Evolutionary conservation across 2,797 vertebrate species (phyloP).

Genomic region (Pipistrellus nathusii): DNA sequence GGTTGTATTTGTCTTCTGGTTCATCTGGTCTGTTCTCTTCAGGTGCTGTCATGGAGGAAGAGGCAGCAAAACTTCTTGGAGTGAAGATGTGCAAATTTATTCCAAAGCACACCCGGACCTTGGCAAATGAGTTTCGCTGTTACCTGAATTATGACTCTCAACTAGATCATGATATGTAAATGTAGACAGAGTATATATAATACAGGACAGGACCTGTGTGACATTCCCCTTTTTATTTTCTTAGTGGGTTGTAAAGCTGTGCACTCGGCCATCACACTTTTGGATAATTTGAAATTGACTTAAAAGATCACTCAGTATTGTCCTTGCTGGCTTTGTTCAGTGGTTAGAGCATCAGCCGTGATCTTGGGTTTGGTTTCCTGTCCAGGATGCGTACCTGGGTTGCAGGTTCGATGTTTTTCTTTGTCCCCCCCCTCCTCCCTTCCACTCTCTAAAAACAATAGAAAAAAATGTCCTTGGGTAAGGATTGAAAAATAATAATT

Average conservation of each 20-base stretch:
- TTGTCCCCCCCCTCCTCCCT: too few relatives aligned
- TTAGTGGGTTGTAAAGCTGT: background rate
- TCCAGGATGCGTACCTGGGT: background rate
- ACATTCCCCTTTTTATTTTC: background rate
- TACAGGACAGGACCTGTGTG: background rate
- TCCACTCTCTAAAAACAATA: too few relatives aligned
- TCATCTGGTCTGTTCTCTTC: constrained; percentile 59
- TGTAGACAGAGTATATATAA: background rate
- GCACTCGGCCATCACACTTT: background rate
- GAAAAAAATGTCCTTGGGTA: too few relatives aligned
- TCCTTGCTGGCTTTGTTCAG: background rate
- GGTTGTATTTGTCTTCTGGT: rapidly evolving
- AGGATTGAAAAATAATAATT: too few relatives aligned
- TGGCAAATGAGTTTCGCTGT: constrained; percentile 97
- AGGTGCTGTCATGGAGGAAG: constrained; percentile 94
- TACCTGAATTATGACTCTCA: constrained; percentile 94
- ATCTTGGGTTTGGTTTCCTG: background rate
- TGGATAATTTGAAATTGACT: background rate
- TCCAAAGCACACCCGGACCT: constrained; percentile 92
- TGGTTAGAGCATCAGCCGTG: background rate
- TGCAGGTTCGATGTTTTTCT: background rate
- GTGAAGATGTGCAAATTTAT: constrained; percentile 93
- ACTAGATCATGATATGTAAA: constrained; percentile 82
- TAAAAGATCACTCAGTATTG: background rate
- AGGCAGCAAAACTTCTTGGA: constrained; percentile 90